Conservation (phyloP, 2,113 vertebrate species). For the Protobothrops flavoviridis region DNA sequence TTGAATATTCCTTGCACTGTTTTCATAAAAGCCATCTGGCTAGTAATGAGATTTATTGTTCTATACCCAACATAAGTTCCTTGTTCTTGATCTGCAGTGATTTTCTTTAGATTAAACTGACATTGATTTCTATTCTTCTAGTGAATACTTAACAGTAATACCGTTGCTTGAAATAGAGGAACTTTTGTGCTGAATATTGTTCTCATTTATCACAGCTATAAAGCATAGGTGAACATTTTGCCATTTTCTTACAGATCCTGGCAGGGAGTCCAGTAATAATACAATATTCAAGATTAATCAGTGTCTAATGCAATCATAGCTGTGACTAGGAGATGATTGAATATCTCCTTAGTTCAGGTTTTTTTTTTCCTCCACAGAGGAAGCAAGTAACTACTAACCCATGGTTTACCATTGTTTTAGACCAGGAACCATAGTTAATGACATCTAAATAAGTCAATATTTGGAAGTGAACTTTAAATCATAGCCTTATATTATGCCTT, state of each 20-base stretch:
- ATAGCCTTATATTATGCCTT: not conserved
- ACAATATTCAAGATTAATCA: not conserved
- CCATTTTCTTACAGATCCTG: not conserved
- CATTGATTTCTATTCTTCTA: not conserved
- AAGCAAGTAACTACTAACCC: not conserved
- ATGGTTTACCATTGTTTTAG: not conserved
- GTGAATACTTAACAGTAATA: not conserved
- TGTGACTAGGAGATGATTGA: not conserved
- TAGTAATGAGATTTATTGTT: not conserved
- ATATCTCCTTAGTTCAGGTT: not conserved
- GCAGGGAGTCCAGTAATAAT: not conserved
- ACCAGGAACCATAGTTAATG: not conserved
- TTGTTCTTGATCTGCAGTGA: not conserved
- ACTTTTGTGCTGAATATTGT: not conserved
- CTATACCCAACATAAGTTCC: not conserved
- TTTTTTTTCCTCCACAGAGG: not conserved
- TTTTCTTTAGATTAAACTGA: not conserved
- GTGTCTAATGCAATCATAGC: not conserved
- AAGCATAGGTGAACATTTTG: not conserved
- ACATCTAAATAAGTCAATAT: not conserved
- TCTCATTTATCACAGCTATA: not conserved
- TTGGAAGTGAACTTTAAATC: not conserved
- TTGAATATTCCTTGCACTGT: not conserved
- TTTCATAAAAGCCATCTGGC: not conserved
- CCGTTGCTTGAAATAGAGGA: not conserved